These are phyloP conservation scores for Puma concolor DNA, from an alignment of 2,113 vertebrate species.

Conservation along the genomic window DNA sequence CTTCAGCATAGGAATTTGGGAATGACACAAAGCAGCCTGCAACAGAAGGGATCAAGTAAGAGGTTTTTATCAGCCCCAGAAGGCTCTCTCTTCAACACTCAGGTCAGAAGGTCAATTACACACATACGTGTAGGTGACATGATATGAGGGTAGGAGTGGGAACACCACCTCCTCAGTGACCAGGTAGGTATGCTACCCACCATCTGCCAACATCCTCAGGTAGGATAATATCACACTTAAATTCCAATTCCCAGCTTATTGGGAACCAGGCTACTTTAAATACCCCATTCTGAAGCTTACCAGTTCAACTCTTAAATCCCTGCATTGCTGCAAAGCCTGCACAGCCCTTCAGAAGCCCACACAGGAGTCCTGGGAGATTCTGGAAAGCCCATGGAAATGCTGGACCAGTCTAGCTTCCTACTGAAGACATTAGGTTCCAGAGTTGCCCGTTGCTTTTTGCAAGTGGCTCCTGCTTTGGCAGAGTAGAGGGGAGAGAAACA, in stretches of 20 bases:
- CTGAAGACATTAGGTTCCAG: background rate
- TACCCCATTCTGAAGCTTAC: background rate
- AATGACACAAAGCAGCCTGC: background rate
- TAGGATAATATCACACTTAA: background rate
- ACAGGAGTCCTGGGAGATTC: background rate
- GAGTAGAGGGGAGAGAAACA: background rate
- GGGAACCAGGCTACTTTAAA: background rate
- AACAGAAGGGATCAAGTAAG: background rate
- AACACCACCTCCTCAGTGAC: background rate
- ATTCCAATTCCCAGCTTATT: background rate
- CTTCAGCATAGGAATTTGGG: background rate
- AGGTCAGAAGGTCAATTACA: background rate
- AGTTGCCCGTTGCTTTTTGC: background rate
- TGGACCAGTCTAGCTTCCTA: background rate
- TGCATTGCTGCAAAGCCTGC: background rate
- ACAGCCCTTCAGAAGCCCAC: background rate
- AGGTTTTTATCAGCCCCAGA: background rate
- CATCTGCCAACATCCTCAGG: background rate
- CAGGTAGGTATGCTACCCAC: background rate
- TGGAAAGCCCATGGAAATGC: background rate
- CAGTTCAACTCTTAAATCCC: background rate
- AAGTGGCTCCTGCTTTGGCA: background rate
- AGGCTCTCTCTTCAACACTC: background rate
- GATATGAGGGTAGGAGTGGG: background rate
- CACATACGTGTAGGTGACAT: too few relatives aligned